These are phyloP conservation scores for Mystacornis crossleyi DNA, from an alignment of 2,113 vertebrate species.

Conservation along the genomic window DNA sequence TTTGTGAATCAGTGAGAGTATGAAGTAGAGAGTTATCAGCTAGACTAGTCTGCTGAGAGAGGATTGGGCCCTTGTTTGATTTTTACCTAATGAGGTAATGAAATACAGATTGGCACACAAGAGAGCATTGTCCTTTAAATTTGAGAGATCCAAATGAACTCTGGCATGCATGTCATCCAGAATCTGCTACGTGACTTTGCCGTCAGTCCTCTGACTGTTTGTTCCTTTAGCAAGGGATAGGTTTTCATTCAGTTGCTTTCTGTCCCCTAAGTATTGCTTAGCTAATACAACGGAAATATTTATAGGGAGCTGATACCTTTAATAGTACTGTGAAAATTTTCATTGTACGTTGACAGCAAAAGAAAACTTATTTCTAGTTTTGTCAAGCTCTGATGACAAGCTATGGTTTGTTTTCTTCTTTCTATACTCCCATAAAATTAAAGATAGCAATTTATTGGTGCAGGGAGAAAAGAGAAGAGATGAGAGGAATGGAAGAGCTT, in stretches of 20 bases:
- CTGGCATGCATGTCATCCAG: neutral
- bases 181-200: neutral
- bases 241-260: neutral
- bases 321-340: neutral
- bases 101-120: neutral
- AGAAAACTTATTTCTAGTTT: neutral
- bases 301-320: neutral
- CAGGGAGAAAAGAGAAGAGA: neutral
- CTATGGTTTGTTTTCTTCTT: neutral
- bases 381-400: neutral
- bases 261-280: neutral
- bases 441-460: neutral
- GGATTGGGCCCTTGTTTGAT: neutral
- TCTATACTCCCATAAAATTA: neutral
- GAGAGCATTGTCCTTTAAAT: neutral
- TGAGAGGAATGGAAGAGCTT: neutral
- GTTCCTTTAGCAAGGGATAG: neutral
- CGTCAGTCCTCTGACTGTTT: neutral
- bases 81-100: neutral
- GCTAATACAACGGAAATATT: neutral
- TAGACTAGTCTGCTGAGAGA: neutral
- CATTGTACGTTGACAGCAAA: neutral
- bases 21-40: neutral
- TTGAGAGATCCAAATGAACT: neutral
- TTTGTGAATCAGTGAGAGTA: neutral